A percentile compares a stretch with the other conserved stretches of the same genome.
Conservation (phyloP, 2,113 vertebrate species). For the Sminthopsis crassicaudata region DNA sequence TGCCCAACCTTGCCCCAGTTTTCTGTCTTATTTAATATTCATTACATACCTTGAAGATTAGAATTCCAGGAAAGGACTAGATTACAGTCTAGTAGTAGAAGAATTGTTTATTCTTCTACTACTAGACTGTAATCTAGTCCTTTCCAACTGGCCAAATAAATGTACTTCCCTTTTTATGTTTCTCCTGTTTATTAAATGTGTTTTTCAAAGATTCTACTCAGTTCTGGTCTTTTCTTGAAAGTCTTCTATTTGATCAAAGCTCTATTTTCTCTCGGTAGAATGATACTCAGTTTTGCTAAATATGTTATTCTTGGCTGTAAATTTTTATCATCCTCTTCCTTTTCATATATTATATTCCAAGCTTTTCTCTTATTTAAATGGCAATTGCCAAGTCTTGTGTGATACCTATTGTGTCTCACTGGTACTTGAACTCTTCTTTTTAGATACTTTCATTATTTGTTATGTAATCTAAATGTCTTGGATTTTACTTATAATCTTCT, state of each 20-base stretch:
- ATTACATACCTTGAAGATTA: neutral
- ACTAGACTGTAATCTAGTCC: neutral
- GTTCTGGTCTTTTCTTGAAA: neutral
- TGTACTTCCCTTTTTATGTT: neutral
- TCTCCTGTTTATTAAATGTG: neutral
- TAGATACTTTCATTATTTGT: neutral
- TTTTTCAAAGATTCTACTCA: neutral
- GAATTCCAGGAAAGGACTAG: too few species aligned
- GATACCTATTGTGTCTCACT: neutral
- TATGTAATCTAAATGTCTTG: neutral
- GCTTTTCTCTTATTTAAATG: neutral
- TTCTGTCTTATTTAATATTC: neutral
- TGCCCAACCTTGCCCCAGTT: neutral
- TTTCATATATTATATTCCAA: neutral
- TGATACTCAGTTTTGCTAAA: neutral
- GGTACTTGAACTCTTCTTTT: neutral
- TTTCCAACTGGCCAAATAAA: too few species aligned
- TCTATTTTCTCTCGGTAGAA: neutral
- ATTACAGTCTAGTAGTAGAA: too few species aligned
- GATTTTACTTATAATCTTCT: neutral
- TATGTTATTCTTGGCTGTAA: neutral
- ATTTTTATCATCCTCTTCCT: neutral
- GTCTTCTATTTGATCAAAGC: neutral
- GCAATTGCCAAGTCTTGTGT: neutral
- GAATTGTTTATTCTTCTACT: too few species aligned